Evolutionary conservation across 2,888 invertebrate genomes (phyloP).

Genomic region (Melieria omissa): DNA sequence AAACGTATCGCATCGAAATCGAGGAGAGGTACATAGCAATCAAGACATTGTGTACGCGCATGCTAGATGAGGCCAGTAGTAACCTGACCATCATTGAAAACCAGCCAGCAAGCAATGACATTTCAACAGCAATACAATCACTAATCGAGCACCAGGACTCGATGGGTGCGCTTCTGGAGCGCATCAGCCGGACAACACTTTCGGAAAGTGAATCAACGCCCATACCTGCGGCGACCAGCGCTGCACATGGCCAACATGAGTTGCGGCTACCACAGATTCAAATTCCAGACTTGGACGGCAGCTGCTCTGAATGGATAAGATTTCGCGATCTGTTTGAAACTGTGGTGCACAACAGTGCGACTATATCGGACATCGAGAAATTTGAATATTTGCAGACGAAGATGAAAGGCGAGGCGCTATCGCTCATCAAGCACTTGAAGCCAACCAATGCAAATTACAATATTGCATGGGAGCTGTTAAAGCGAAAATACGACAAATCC

Average conservation of each 20-base stretch:
- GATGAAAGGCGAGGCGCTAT: constrained; percentile 36
- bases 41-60: constrained; percentile 10
- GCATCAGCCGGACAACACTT: not conserved
- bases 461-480: constrained; percentile 37
- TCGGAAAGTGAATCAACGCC: not conserved
- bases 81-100: constrained; percentile 3
- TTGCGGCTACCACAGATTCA: constrained; percentile 37
- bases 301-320: constrained; percentile 31
- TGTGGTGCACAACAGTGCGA: constrained; percentile 32
- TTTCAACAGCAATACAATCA: constrained; percentile 22
- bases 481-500: constrained; percentile 37
- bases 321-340: constrained; percentile 38
- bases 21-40: constrained; percentile 29
- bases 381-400: constrained; percentile 39
- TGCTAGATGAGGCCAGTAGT: not conserved
- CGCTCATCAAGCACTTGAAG: constrained; percentile 37
- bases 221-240: not conserved
- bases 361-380: constrained; percentile 36
- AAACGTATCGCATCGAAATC: constrained; percentile 24
- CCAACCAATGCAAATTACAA: constrained; percentile 37
- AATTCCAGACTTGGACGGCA: constrained; percentile 38
- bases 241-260: constrained; percentile 10
- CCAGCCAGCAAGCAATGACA: constrained; percentile 5
- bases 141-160: constrained; percentile 23
- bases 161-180: constrained; percentile 18